Percentiles rank a stretch among this genome's conserved stretches.
Conservation (phyloP, 2,888 invertebrate genomes). For the Oligia strigilis region DNA sequence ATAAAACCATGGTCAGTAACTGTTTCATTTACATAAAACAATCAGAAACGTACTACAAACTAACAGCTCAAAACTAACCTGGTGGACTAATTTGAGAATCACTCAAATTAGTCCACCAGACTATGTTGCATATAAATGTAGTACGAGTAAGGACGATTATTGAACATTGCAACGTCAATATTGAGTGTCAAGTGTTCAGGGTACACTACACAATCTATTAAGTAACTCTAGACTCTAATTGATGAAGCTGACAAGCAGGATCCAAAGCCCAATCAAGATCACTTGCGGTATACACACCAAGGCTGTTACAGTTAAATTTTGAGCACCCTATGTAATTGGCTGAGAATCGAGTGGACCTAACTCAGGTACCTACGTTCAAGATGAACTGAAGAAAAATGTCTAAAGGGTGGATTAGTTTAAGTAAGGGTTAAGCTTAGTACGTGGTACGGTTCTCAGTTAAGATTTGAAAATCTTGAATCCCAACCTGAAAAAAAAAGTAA, state of each 20-base stretch:
- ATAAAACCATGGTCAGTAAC: no score
- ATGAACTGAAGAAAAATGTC: neutral
- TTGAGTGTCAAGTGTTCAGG: constrained; percentile 15
- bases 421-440: constrained; percentile 5
- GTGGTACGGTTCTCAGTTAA: neutral
- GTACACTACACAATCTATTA: constrained; percentile 17
- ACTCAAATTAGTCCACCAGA: neutral
- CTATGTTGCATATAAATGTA: neutral
- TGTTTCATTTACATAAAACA: neutral
- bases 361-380: neutral
- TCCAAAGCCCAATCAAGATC: constrained; percentile 36
- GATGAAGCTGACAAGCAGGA: constrained; percentile 23
- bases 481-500: constrained; percentile 5
- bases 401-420: neutral
- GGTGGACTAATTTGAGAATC: no score
- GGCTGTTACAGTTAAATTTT: neutral
- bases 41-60: neutral
- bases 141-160: neutral
- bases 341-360: neutral
- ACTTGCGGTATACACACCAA: neutral
- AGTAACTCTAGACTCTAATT: constrained; percentile 26
- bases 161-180: constrained; percentile 13
- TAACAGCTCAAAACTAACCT: no score
- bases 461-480: constrained; percentile 25
- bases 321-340: constrained; percentile 6